phyloP scores from a whole-genome alignment of 2,113 vertebrate genomes.

The Speoplatyrhinus poulsoni region DNA sequence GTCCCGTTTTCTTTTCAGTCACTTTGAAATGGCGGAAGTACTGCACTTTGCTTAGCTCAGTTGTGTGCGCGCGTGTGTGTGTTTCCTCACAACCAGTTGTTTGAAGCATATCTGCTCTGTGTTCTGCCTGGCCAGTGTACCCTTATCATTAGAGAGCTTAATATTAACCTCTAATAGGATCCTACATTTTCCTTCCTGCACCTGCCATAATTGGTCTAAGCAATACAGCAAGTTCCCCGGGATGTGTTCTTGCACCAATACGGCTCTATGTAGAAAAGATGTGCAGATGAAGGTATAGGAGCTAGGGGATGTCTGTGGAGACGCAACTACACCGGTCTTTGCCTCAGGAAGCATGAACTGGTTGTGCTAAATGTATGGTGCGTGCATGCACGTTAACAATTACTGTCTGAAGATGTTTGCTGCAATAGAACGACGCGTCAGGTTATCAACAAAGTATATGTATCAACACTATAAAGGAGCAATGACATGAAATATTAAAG shows the following conservation, averaged over 20 bases:
- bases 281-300: conserved; percentile 20
- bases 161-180: conserved; percentile 23
- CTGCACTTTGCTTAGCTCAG: conserved; percentile 36
- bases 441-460: conserved; percentile 65
- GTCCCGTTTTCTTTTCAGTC: conserved; percentile 16
- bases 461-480: conserved; percentile 77
- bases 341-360: conserved; percentile 76
- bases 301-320: conserved; percentile 26
- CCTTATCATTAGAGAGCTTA: conserved; percentile 34
- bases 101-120: conserved; percentile 23
- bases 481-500: conserved; percentile 55
- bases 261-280: conserved; percentile 17
- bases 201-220: conserved; percentile 53
- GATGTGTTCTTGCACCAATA: conserved; percentile 30
- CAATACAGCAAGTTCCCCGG: conserved; percentile 53
- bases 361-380: conserved; percentile 74
- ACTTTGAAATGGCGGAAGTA: conserved; percentile 17
- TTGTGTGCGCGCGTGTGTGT: conserved; percentile 12
- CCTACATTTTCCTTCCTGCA: conserved; percentile 15
- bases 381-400: conserved; percentile 73
- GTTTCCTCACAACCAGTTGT: conserved; percentile 15
- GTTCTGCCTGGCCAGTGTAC: conserved; percentile 35
- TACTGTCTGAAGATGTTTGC: conserved; percentile 76
- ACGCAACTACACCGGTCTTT: conserved; percentile 25
- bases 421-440: conserved; percentile 78